Conservation (phyloP, 2,113 vertebrate genomes). For the Cryptotis parvus region DNA sequence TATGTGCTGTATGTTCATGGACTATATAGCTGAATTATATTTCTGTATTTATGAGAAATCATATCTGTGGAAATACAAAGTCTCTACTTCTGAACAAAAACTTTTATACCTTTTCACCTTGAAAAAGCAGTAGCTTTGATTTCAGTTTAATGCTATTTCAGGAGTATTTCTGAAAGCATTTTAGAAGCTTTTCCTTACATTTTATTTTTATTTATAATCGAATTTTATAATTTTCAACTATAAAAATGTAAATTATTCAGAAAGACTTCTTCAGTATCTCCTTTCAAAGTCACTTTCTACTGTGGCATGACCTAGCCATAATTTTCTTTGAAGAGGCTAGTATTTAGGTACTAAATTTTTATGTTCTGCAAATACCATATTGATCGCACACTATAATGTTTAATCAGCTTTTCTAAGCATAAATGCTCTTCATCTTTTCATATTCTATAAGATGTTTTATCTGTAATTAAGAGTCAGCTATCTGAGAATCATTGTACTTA, state of each 20-base stretch:
- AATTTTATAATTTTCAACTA: conserved; percentile 28
- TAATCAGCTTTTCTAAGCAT: conserved; percentile 73
- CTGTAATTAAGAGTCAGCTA: conserved; percentile 70
- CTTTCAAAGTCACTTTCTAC: conserved; percentile 56
- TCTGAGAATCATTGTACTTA: conserved; percentile 53
- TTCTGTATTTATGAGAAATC: background rate
- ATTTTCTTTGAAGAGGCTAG: conserved; percentile 63
- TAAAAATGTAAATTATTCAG: conserved; percentile 57
- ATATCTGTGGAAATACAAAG: background rate
- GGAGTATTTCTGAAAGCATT: conserved; percentile 42
- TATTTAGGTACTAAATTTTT: conserved; percentile 70
- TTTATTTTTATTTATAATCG: conserved; percentile 53
- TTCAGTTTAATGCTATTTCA: conserved; percentile 52
- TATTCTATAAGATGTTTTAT: conserved; percentile 53
- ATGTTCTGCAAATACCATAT: conserved; percentile 72
- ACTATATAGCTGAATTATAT: background rate
- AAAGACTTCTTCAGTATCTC: conserved; percentile 10
- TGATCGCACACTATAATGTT: conserved; percentile 67
- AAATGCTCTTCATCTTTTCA: conserved; percentile 50
- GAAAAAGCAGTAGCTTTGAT: background rate
- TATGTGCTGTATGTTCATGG: background rate
- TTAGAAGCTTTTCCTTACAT: conserved; percentile 51
- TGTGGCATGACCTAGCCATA: conserved; percentile 45
- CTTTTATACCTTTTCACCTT: background rate
- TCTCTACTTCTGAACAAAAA: background rate